Conservation (phyloP, 2,888 invertebrate species). For the Masnerella sp. region DNA sequence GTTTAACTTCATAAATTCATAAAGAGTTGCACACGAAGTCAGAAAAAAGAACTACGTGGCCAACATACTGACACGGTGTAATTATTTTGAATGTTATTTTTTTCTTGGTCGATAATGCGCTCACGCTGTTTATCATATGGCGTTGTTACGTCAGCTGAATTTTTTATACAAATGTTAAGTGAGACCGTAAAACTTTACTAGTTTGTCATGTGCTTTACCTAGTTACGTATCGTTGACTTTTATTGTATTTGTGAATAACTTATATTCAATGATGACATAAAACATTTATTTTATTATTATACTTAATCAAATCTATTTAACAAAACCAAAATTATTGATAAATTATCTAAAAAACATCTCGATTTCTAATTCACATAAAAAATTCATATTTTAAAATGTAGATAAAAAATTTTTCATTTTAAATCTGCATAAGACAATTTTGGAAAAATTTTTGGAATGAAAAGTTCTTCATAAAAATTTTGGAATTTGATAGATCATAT, state of each 20-base stretch:
- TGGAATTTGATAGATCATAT: too few relatives aligned
- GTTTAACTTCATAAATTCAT: conserved; percentile 6
- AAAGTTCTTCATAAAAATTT: too few relatives aligned
- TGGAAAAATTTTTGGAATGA: too few relatives aligned
- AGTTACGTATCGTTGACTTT: conserved; percentile 37
- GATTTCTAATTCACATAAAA: too few relatives aligned
- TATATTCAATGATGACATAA: not conserved
- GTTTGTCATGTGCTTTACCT: conserved; percentile 29
- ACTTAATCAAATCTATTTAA: too few relatives aligned
- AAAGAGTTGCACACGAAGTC: conserved; percentile 3
- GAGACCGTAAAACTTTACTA: conserved; percentile 15
- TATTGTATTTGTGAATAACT: not conserved
- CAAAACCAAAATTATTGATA: too few relatives aligned
- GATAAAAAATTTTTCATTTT: too few relatives aligned
- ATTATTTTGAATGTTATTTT: conserved; percentile 24
- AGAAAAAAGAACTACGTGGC: conserved; percentile 20
- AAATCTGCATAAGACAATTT: too few relatives aligned
- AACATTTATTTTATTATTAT: too few relatives aligned
- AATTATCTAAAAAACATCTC: too few relatives aligned
- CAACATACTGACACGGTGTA: conserved; percentile 16
- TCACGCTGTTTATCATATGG: conserved; percentile 9
- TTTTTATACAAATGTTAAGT: conserved; percentile 24
- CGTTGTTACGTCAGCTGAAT: conserved; percentile 11
- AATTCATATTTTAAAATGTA: too few relatives aligned
- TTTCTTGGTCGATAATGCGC: conserved; percentile 17